Evolutionary conservation across 2,113 vertebrate genomes (phyloP), one percentile per base, ranked within the genome.

Genomic region (Lates calcarifer): DNA sequence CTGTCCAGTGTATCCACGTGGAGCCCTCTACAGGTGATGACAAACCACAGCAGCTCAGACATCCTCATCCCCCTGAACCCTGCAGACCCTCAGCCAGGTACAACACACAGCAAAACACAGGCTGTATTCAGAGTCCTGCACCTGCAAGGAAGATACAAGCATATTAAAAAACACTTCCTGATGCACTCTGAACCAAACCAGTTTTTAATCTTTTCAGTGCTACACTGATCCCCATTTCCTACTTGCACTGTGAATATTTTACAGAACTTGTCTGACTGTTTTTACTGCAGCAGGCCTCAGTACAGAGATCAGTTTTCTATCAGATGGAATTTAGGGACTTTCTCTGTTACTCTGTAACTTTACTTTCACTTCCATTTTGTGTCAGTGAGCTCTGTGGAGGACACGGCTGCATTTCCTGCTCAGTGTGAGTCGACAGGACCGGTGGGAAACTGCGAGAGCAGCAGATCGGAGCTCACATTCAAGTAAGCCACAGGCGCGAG

Each of bases 61-160:
- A 90, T 97, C 90, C 95, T 99, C 0, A 97, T 99, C 74, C 98
- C 97, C 2, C 83, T 99, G 81, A 94, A 93, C 53, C 84, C 95
- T 1, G 90, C 96, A 31, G 95, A 95, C 55, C 83, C 91, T 26
- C 96, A 96, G 22, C 89, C 95, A 93, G 98, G 98, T 99, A 91
- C 45, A 89, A 0, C 0, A 12, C 17, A 37, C 65, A 49, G 12
- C 0, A 15, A 3, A 62, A 56, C 43, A 31, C 3, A 24, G 41
- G 5, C 37, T 1, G 6, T 29, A 6, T 10, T n/a, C 20, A n/a
- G 2, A 49, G 14, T 17, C 14, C 31, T 29, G 31, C 24, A 20
- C 1, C 28, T 9, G 22, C n/a, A 13, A 33, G 60, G 29, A n/a
- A 18, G 12, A 22, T 47, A 2, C 5, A 64, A 10, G 31, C 2